phyloP scores from a whole-genome alignment of 2,888 invertebrate species.

The Aphodius granarius region DNA sequence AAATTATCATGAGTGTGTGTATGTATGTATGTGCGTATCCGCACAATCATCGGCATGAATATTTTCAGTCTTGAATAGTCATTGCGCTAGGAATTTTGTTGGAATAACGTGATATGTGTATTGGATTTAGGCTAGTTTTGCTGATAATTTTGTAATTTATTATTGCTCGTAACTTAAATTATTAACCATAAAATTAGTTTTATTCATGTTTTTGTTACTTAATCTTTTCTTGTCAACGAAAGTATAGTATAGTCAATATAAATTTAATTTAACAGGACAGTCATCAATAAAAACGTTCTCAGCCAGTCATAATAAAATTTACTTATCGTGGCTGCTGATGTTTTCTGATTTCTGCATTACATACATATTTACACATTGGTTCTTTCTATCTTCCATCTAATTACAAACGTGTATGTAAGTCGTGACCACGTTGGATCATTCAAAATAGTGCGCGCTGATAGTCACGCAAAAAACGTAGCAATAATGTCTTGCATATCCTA shows the following conservation, averaged over 20 bases:
- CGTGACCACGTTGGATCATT: neutral
- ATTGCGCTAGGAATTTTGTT: neutral
- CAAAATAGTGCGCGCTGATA: neutral
- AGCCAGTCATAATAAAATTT: too few relatives aligned
- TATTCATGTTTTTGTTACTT: too few relatives aligned
- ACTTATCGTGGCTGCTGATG: too few relatives aligned
- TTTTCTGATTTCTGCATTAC: too few relatives aligned
- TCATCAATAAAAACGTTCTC: too few relatives aligned
- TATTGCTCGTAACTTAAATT: too few relatives aligned
- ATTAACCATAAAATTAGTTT: too few relatives aligned
- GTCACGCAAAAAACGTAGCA: neutral
- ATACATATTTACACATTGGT: too few relatives aligned
- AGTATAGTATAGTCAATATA: too few relatives aligned
- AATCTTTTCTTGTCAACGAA: too few relatives aligned
- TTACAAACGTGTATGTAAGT: neutral
- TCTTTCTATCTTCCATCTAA: neutral
- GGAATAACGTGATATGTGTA: neutral
- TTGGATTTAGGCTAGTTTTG: neutral
- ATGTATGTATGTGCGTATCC: neutral
- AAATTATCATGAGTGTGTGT: neutral
- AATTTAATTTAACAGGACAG: too few relatives aligned
- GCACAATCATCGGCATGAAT: neutral
- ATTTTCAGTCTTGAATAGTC: neutral
- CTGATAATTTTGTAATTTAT: neutral
- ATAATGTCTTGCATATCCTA: neutral